phyloP scores from a whole-genome alignment of 2,797 vertebrate species.

The Pterois miles region DNA sequence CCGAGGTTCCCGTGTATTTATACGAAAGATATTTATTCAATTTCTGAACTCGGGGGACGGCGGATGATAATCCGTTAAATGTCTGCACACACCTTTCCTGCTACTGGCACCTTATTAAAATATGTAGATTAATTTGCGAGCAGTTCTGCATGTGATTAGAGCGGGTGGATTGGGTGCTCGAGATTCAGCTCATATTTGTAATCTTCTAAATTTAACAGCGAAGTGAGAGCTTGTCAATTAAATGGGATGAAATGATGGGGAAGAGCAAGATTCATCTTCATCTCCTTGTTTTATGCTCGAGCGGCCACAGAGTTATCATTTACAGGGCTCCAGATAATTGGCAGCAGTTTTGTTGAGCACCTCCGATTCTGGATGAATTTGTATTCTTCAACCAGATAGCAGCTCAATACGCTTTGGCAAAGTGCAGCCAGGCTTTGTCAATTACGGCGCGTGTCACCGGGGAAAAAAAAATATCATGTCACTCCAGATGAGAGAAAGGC shows the following conservation, averaged over 20 bases:
- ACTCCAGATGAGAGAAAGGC: slow-evolving; percentile 76
- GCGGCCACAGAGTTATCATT: slow-evolving; percentile 92
- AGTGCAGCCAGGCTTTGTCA: slow-evolving; percentile 81
- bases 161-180: slow-evolving; percentile 89
- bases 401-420: slow-evolving; percentile 77
- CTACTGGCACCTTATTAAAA: slow-evolving; percentile 90
- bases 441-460: slow-evolving; percentile 71
- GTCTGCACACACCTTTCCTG: slow-evolving; percentile 90
- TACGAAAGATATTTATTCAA: slow-evolving; percentile 85
- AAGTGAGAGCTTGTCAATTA: slow-evolving; percentile 97
- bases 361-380: slow-evolving; percentile 88
- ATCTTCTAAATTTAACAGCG: slow-evolving; percentile 96
- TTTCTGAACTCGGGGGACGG: slow-evolving; percentile 86
- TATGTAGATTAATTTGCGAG: slow-evolving; percentile 96
- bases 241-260: slow-evolving; percentile 94
- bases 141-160: slow-evolving; percentile 89
- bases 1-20: slow-evolving; percentile 73
- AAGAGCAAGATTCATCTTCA: slow-evolving; percentile 96
- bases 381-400: slow-evolving; percentile 80
- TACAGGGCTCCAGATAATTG: slow-evolving; percentile 94
- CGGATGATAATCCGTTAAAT: slow-evolving; percentile 92
- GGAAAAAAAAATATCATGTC: slow-evolving; percentile 77
- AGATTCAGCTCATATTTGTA: slow-evolving; percentile 94
- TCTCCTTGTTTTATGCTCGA: slow-evolving; percentile 97
- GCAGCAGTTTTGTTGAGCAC: slow-evolving; percentile 88